Evolutionary conservation across 37 sponge, comb jelly and placozoan species (phyloP).

Genomic region (Dysidea cf. avara): DNA sequence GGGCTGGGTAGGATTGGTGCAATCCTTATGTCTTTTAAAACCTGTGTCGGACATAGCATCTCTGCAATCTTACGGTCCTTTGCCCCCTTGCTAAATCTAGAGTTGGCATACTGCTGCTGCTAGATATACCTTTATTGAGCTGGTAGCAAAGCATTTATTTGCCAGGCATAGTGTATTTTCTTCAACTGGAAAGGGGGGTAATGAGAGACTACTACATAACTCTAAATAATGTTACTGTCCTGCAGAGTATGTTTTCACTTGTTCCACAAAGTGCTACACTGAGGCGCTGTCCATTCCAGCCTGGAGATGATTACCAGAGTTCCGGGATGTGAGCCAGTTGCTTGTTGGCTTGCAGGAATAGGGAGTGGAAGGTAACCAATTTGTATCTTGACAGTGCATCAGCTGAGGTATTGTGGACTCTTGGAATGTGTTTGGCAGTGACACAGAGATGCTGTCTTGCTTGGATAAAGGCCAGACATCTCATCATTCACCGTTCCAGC

Average conservation of each 20-base stretch:
- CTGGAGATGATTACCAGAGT: background rate
- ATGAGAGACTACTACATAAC: conserved; percentile 17
- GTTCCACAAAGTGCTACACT: background rate
- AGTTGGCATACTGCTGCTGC: conserved; percentile 30
- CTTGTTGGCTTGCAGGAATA: conserved; percentile 9
- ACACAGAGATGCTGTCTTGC: conserved; percentile 11
- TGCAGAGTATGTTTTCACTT: conserved; percentile 1
- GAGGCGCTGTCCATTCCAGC: conserved; percentile 33
- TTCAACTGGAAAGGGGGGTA: conserved; percentile 19
- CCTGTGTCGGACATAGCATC: background rate
- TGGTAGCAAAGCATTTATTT: background rate
- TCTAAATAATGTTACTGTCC: conserved; percentile 3
- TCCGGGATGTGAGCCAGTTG: background rate
- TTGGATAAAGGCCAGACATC: conserved; percentile 43
- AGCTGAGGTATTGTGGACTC: conserved; percentile 24
- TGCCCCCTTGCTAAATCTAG: background rate
- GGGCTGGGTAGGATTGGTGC: background rate
- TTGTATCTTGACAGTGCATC: conserved; percentile 53
- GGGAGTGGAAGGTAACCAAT: background rate
- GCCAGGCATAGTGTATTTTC: conserved; percentile 20
- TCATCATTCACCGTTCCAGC: conserved; percentile 21
- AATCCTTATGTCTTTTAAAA: background rate
- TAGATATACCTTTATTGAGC: conserved; percentile 33
- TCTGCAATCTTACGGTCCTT: background rate
- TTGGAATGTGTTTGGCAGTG: conserved; percentile 29